Base-by-base conservation (phyloP, 2,113 vertebrate genomes). In the Danionella cerebrum region DNA sequence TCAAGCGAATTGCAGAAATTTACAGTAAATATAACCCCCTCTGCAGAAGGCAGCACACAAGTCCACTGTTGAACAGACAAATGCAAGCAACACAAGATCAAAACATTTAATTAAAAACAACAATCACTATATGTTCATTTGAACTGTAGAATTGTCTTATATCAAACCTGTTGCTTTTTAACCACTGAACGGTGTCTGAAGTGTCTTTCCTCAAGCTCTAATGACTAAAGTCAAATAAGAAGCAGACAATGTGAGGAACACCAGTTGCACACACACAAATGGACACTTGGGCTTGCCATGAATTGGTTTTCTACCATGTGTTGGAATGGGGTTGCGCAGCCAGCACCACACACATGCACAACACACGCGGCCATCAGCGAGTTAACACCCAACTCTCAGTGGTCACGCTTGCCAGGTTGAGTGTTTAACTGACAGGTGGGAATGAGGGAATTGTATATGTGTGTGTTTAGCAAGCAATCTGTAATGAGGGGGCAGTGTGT, bases 371-470 rank as follows among this genome's bases (percentile, higher is more conserved):
- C 47, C 65, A 76, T 70, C 64, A 71, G 71, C 71, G 66, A 82
- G 67, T 82, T 79, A 78, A 78, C 72, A 82, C 69, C 72, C 76
- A 75, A 75, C 67, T 81, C 73, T 69, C 73, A 82, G 63, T 76
- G 69, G 71, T 57, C 79, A 74, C 80, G 80, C 79, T 82, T 81
- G 79, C 81, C 59, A 73, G 65, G 27, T 65, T 42, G 73, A 74
- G 51, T 79, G 69, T 77, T 86, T 88, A 84, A 81, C 84, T 83
- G 81, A 79, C 83, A 84, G 83, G 84, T 86, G 87, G 77, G 86
- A 89, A 89, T 86, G 85, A 89, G 85, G 77, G 75, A 58, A 75
- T 70, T 72, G 72, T 65, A 54, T 62, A 42, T 65, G 69, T 69
- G 67, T 69, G 67, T 71, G 65, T 70, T 77, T 75, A 71, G 70